These are phyloP conservation scores for Tetraneura akinire DNA, from an alignment of 1,140 invertebrate species.

Conservation along the genomic window DNA sequence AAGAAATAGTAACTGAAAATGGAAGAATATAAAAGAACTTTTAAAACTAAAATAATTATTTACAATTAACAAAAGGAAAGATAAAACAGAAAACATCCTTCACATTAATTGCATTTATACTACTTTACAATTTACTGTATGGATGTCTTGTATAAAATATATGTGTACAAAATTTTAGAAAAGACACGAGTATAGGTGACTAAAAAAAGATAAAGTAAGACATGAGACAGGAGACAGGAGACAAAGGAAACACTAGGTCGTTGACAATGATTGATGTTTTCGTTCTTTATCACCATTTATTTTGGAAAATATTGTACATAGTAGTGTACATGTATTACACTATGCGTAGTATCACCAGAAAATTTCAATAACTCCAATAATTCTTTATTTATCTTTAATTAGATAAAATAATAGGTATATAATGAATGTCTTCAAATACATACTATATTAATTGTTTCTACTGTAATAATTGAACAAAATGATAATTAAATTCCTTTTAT, in stretches of 20 bases:
- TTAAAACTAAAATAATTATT: conserved; percentile 34
- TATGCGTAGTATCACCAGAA: neutral
- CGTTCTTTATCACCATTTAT: neutral
- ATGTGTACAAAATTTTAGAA: neutral
- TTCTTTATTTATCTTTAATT: neutral
- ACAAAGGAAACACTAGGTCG: neutral
- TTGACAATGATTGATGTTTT: conserved; percentile 39
- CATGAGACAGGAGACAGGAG: conserved; percentile 14
- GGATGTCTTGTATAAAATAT: neutral
- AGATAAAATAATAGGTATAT: neutral
- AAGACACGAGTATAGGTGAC: neutral
- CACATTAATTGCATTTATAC: conserved; percentile 34
- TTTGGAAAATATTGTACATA: neutral
- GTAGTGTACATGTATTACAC: neutral
- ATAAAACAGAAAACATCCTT: conserved; percentile 11
- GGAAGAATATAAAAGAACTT: neutral
- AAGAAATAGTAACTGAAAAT: neutral
- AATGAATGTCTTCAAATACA: too few relatives aligned
- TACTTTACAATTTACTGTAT: neutral
- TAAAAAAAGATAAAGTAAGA: conserved; percentile 17
- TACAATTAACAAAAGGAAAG: conserved; percentile 41
- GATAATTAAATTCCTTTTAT: too few relatives aligned
- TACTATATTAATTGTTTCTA: too few relatives aligned
- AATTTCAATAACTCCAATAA: conserved; percentile 26
- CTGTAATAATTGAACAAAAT: too few relatives aligned